Base-by-base conservation (phyloP, 2,113 vertebrate genomes). In the Gulo gulo region DNA sequence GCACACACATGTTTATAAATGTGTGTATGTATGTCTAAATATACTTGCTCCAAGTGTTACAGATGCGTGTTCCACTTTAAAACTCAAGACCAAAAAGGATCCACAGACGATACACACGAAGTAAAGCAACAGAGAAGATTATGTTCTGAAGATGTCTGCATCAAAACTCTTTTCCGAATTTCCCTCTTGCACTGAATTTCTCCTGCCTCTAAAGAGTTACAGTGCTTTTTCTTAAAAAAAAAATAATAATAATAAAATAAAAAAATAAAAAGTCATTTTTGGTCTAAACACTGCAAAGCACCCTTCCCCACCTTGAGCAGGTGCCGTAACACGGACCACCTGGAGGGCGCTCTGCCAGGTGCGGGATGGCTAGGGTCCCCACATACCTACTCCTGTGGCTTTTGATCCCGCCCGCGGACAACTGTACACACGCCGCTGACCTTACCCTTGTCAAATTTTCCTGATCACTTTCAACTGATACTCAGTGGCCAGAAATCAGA, bases 111-210 rank as follows among this genome's bases (percentile, higher is more conserved):
- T 23, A 45, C 15, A 50, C 21, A 80, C n/a, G 26, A 89, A 83
- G 39, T 34, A 94, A 52, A 36, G 65, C 34, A 73, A 71, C 6
- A 89, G 55, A 59, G 57, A 83, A 55, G 45, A 55, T 76, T n/a
- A 83, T 6, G 13, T 59, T 18, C 55, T 74, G 10, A 29, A 83
- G 10, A 73, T 76, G 74, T 74, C 83, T 95, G n/a, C 14, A 74
- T 23, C 45, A 76, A 84, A 90, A 90, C 42, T 83, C 55, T 84
- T 90, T 74, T 90, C 31, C 76, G 45, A 90, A 90, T 29, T 29
- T 52, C 57, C 45, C 21, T 14, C 31, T 2, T 79, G 4, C 31
- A 67, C 8, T 55, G 57, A 74, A 34, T 18, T 95, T 95, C 11
- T 78, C 67, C 39, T 47, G 39, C 63, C 76, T 88, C 13, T 16